These are phyloP conservation scores for Eupithecia subumbrata DNA, from an alignment of 2,888 invertebrate genomes.

Conservation along the genomic window DNA sequence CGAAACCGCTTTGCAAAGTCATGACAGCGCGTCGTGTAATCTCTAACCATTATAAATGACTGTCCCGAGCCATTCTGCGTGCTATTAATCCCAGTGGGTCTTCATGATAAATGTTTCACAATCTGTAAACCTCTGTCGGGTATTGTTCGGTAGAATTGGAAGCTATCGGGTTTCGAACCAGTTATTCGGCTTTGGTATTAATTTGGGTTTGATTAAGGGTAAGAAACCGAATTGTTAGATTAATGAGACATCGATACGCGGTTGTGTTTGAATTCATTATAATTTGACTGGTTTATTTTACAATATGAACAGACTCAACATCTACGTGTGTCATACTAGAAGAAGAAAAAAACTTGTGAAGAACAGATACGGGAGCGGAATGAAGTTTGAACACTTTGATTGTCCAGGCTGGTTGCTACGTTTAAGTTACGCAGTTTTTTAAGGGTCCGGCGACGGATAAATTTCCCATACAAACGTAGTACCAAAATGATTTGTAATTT, in stretches of 20 bases:
- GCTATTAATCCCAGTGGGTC: constrained; percentile 21
- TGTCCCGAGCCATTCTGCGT: constrained; percentile 26
- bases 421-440: too few relatives aligned
- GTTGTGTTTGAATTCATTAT: background rate
- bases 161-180: constrained; percentile 6
- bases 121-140: constrained; percentile 25
- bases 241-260: constrained; percentile 7
- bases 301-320: background rate
- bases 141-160: constrained; percentile 16
- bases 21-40: constrained; percentile 21
- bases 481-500: too few relatives aligned
- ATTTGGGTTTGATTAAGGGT: constrained; percentile 3
- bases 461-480: too few relatives aligned
- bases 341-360: background rate
- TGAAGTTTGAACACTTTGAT: background rate
- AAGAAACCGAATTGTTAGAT: background rate
- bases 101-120: constrained; percentile 34
- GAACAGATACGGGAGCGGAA: background rate
- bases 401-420: too few relatives aligned
- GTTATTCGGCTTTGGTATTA: constrained; percentile 7
- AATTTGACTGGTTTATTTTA: background rate
- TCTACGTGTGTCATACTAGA: background rate
- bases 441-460: too few relatives aligned
- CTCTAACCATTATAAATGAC: constrained; percentile 35
- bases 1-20: background rate